phyloP scores from a whole-genome alignment of 2,113 vertebrate species.

The Mungos mungo region DNA sequence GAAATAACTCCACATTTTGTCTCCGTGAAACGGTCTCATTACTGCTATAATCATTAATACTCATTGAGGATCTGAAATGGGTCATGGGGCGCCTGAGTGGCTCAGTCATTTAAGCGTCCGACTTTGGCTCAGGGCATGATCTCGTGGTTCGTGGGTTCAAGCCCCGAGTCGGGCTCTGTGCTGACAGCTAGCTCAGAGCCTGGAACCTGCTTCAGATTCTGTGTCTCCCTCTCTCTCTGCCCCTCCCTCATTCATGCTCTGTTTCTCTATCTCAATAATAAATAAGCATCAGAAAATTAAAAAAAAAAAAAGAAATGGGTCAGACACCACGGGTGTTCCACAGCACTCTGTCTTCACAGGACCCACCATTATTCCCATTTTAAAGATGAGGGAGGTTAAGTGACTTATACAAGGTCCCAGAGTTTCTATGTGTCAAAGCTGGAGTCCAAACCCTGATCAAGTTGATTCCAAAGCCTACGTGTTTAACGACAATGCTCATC shows the following conservation, averaged over 20 bases:
- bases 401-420: background rate
- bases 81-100: too few relatives aligned
- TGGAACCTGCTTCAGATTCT: too few relatives aligned
- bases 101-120: too few relatives aligned
- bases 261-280: too few relatives aligned
- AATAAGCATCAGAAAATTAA: too few relatives aligned
- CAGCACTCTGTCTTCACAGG: background rate
- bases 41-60: background rate
- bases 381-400: background rate
- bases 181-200: too few relatives aligned
- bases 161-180: too few relatives aligned
- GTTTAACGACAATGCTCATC: background rate
- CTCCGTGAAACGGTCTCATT: background rate
- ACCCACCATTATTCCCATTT: background rate
- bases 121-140: too few relatives aligned
- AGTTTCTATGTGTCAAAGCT: background rate
- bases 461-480: background rate
- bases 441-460: background rate
- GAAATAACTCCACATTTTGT: background rate
- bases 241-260: too few relatives aligned
- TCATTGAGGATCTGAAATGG: background rate
- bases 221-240: too few relatives aligned
- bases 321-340: background rate
- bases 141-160: too few relatives aligned
- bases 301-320: too few relatives aligned